Evolutionary conservation across 2,113 vertebrate species (phyloP).

Genomic region (Empidonax alnorum): DNA sequence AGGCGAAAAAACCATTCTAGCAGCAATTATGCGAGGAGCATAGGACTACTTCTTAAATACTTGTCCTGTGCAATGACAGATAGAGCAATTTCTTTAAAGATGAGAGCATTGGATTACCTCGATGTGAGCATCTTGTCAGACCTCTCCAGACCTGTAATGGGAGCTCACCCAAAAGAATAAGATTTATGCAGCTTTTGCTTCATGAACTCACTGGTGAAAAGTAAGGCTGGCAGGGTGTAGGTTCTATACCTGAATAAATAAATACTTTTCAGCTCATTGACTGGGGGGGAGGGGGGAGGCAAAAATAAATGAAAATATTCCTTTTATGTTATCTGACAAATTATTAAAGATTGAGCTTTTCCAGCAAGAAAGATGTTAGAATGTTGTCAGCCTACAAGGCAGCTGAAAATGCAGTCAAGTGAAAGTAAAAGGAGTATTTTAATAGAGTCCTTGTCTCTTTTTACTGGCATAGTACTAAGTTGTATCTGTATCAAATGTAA

Average conservation of each 20-base stretch:
- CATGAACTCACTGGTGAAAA: background rate
- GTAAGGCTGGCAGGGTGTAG: background rate
- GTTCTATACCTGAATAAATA: background rate
- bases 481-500: background rate
- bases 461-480: background rate
- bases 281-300: background rate
- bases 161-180: background rate
- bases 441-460: background rate
- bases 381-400: background rate
- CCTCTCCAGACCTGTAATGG: background rate
- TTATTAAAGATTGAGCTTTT: background rate
- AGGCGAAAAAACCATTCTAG: accelerated
- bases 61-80: background rate
- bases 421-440: background rate
- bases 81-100: background rate
- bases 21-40: background rate
- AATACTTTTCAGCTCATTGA: background rate
- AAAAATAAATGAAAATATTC: background rate
- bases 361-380: background rate
- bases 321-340: background rate
- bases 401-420: background rate
- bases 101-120: background rate
- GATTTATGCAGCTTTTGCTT: background rate
- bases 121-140: background rate
- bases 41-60: background rate